Evolutionary conservation across 2,113 vertebrate species (phyloP), one percentile per base, ranked within the genome.

Genomic region (Tenebrosternarchus preto): DNA sequence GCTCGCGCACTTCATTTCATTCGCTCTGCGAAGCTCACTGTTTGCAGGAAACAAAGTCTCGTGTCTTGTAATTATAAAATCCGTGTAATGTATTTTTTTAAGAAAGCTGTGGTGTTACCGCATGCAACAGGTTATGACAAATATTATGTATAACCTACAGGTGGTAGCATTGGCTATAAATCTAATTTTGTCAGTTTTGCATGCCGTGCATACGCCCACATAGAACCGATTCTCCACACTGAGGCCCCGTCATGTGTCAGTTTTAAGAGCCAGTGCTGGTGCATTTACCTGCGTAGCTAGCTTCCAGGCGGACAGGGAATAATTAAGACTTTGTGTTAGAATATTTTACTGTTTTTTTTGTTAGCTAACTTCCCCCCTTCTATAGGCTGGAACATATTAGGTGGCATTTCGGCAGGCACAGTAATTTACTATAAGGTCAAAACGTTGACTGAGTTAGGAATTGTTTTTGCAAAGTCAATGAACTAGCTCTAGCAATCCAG

Each of bases 401-500:
- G 17, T 31, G 55, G 25, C 36, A 61, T 20, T 22, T 2, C 17
- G 24, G 6, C 22, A 16, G 46, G 46, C 55, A 5, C 7, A 39
- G 46, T 50, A 22, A 66, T 71, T 82, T 25, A 64, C 31, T 24
- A 39, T 17, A 50, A 25, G 15, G 31, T 31, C 20, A 31, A 50
- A 27, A 33, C 46, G 33, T 20, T 57, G 5, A 27, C 31, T 29
- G 25, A 73, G 33, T 25, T 61, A 4, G 46, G 43, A 76, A 29
- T 55, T 31, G 39, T 70, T 33, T 22, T 20, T 39, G 19, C 63
- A 19, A 24, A 56, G 22, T 81, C 60, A 39, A 3, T 63, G 57
- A 69, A 57, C 79, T 79, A 82, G 71, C 76, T 43, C 79, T 79
- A 82, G 71, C 76, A 33, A 69, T 56, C 46, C 36, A 73, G 76